Conservation (phyloP, 1,140 invertebrate genomes). For the Anthonomus grandis region DNA sequence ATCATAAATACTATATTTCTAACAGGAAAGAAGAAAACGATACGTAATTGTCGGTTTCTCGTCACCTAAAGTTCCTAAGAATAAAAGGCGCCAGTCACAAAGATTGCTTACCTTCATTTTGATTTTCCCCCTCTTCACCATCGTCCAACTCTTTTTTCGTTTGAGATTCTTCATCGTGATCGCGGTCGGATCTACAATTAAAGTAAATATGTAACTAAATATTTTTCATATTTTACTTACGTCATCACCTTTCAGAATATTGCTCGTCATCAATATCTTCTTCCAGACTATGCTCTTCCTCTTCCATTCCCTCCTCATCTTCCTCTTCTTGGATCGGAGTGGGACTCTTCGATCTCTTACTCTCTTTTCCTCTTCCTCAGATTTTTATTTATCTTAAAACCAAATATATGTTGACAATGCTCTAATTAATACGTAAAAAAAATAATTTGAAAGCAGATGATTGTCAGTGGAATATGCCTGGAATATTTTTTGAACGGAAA, state of each 20-base stretch:
- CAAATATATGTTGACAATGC: conserved; percentile 71
- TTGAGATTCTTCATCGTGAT: conserved; percentile 70
- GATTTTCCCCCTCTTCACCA: conserved; percentile 55
- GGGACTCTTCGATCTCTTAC: conserved; percentile 60
- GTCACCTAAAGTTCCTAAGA: too few species aligned
- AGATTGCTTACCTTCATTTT: conserved; percentile 53
- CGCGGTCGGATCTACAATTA: conserved; percentile 60
- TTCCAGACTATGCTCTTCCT: conserved; percentile 57
- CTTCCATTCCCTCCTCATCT: conserved; percentile 50
- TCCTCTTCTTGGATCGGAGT: conserved; percentile 58
- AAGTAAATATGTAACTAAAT: background rate
- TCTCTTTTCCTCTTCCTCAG: conserved; percentile 55
- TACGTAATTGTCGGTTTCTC: too few species aligned
- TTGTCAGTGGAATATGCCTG: too few species aligned
- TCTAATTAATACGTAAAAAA: background rate
- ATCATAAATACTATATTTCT: too few species aligned
- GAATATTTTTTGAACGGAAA: too few species aligned
- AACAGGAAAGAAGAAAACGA: too few species aligned
- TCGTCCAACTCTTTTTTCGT: conserved; percentile 62
- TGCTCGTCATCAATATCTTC: conserved; percentile 68
- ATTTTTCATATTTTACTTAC: background rate
- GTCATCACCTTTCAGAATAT: conserved; percentile 58
- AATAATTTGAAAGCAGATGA: background rate
- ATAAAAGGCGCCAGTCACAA: too few species aligned
- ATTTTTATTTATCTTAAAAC: conserved; percentile 90